Evolutionary conservation across 2,797 vertebrate species (phyloP), one percentile per base, ranked within the genome.

Genomic region (Falco naumanni): DNA sequence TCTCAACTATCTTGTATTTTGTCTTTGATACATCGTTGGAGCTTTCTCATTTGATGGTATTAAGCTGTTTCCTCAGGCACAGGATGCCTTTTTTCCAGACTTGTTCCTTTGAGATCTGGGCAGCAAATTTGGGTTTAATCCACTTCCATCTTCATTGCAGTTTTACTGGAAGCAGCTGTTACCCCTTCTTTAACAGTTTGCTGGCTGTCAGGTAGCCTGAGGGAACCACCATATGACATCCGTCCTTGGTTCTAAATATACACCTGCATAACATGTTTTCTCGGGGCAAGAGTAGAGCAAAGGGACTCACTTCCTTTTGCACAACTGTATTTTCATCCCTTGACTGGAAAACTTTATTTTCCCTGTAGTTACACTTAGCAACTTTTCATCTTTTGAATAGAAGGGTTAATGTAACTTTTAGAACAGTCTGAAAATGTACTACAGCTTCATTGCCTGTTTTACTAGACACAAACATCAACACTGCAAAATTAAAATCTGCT

Each of bases 101-200:
- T 92, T 86, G 29, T 81, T 87, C 93, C 89, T 97, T 53, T 91
- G 92, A 79, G 96, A 91, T 94, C 72, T 71, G 53, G 53, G 91
- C 33, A 89, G 63, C 34, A 79, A 69, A 94, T 89, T 31, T 96
- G 82, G 93, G 84, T 90, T 95, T 94, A 96, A 97, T 86, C 77
- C 84, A 81, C 63, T 87, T 94, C 45, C n/a, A 84, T 94, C 90
- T 65, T 94, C 72, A 64, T 86, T 59, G 86, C 31, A 72, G 34
- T 91, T 95, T 96, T 87, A 81, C 81, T 86, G 51, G 65, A 96
- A 97, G 90, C 79, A 94, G 81, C 87, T 97, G 64, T 93, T 97
- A 60, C 51, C 47, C 69, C 72, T 34, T 81, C 64, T 94, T 86
- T 95, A 91, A 89, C 54, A 76, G 89, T 90, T 72, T 94, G 31